phyloP scores from a whole-genome alignment of 2,797 vertebrate species.

The Dendrocincla tyrannina region DNA sequence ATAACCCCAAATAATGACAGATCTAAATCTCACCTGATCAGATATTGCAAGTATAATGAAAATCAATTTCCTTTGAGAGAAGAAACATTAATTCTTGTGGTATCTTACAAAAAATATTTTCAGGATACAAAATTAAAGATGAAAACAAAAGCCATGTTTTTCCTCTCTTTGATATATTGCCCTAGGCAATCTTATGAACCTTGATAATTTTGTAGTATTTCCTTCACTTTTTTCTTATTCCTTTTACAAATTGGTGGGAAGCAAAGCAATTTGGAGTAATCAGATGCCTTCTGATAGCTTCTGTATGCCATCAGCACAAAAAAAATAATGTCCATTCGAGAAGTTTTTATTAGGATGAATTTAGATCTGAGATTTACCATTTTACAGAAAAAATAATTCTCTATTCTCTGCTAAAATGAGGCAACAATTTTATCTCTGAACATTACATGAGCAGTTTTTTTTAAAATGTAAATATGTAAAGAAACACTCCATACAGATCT shows the following conservation, averaged over 20 bases:
- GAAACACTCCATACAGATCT: background rate
- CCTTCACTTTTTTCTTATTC: background rate
- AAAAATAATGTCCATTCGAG: background rate
- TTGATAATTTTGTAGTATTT: background rate
- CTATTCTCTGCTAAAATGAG: background rate
- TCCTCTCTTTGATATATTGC: background rate
- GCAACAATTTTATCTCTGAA: background rate
- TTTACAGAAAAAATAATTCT: background rate
- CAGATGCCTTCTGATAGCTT: background rate
- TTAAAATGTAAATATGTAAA: background rate
- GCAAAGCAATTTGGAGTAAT: background rate
- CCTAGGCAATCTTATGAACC: background rate
- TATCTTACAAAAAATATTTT: background rate
- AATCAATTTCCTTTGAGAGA: background rate
- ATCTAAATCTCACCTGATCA: background rate
- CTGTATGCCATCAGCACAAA: background rate
- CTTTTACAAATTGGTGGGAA: background rate
- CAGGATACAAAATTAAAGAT: background rate
- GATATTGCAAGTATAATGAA: background rate
- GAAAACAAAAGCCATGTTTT: background rate
- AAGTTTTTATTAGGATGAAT: background rate
- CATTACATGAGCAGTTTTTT: background rate
- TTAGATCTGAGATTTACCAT: background rate
- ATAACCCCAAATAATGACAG: background rate
- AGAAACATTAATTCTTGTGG: background rate